Evolutionary conservation across 2,888 invertebrate species (phyloP), one percentile per base, ranked within the genome.

Genomic region (Plusia festucae): DNA sequence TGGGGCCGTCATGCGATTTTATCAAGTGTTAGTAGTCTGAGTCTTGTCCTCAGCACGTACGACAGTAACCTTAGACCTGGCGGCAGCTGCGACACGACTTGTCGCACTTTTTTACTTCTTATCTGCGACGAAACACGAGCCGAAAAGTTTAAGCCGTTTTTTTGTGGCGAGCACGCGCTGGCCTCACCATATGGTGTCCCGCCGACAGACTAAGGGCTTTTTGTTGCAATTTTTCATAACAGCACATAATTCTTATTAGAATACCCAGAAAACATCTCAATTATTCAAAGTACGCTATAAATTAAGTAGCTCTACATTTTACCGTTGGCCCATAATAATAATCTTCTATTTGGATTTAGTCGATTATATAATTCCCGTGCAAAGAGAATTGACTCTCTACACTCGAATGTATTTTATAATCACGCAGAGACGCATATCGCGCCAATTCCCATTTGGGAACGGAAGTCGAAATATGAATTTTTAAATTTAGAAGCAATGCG

Each of bases 401-500:
- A 69, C 73, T 76, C 51, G 44, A 67, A 65, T 53, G 59, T 72
- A 74, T 70, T 72, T 73, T 78, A 80, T 70, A 79, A 82, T 80
- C 75, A 54, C 58, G 85, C 75, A 82, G 81, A 83, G 79, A 79
- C 83, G 76, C 85, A 83, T 84, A 89, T 84, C 87, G 91, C 91
- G 92, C 93, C 91, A 93, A 93, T 92, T 93, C 91, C 90, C 90
- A 90, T 93, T 94, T 86, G 88, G 87, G 91, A 94, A 85, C 95
- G 94, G 94, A 94, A 93, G 94, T 94, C 87, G 89, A 91, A 91
- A 93, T 93, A 91, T 93, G 92, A 92, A 85, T 91, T 94, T 93
- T 93, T 93, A 93, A 93, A 92, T 88, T 92, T 94, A 94, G 94
- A 92, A 88, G 83, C 90, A 85, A 87, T 82, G 84, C 79, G 84